These are phyloP conservation scores for Todiramphus saurophagus DNA, from an alignment of 2,113 vertebrate genomes.

Conservation along the genomic window DNA sequence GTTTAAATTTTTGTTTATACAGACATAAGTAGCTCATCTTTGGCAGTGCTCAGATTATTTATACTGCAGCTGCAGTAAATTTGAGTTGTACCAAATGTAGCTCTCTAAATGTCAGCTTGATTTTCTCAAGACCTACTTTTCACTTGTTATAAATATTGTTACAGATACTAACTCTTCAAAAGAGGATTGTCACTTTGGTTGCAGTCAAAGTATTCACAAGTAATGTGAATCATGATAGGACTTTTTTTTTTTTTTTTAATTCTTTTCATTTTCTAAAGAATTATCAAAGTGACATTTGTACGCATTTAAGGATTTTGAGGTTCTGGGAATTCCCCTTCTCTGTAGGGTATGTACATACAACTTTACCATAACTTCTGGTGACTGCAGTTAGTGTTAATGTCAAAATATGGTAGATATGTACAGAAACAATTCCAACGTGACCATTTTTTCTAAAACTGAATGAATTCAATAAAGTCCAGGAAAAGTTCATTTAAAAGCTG, in stretches of 20 bases:
- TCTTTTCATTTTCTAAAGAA: neutral
- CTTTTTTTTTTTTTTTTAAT: neutral
- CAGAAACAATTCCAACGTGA: neutral
- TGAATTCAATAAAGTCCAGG: neutral
- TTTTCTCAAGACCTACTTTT: constrained; percentile 60
- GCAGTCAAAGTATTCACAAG: neutral
- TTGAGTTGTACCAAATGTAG: constrained; percentile 46
- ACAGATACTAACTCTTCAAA: constrained; percentile 26
- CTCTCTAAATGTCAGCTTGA: constrained; percentile 47
- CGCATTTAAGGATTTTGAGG: neutral
- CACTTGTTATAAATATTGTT: constrained; percentile 26
- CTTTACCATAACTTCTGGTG: neutral
- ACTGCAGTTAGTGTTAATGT: neutral
- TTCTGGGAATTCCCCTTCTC: neutral
- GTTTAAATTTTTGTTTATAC: constrained; percentile 37
- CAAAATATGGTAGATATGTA: neutral
- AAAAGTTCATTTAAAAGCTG: neutral
- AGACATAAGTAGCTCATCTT: constrained; percentile 38
- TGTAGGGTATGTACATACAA: rapidly evolving
- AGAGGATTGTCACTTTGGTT: neutral
- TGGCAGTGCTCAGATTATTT: constrained; percentile 39
- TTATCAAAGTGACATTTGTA: neutral
- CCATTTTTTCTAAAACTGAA: neutral
- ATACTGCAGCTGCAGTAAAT: constrained; percentile 52
- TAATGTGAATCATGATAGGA: neutral